These are phyloP conservation scores for Tenthredo notha DNA, from an alignment of 2,888 invertebrate species.

Conservation along the genomic window DNA sequence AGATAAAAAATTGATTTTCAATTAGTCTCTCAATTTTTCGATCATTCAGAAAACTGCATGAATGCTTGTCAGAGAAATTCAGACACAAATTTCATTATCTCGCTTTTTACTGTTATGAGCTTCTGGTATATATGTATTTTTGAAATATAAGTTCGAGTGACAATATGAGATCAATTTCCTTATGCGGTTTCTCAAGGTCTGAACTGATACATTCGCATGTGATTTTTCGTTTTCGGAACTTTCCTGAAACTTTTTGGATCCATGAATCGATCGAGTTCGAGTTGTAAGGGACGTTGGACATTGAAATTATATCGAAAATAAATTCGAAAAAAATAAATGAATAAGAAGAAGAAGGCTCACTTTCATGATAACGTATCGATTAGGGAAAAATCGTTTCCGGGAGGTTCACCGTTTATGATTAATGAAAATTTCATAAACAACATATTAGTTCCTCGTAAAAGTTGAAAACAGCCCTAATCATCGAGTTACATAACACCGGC, in stretches of 20 bases:
- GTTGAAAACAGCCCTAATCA: constrained; percentile 23
- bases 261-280: neutral
- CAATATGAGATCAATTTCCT: constrained; percentile 7
- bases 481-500: constrained; percentile 16
- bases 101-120: neutral
- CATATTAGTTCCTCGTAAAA: constrained; percentile 23
- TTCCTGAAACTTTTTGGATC: neutral
- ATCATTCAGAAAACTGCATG: neutral
- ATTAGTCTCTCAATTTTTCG: neutral
- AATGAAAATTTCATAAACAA: neutral
- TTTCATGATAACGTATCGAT: neutral
- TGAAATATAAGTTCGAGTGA: neutral
- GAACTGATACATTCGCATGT: neutral
- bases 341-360: neutral
- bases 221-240: neutral
- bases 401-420: neutral
- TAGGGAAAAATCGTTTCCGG: neutral
- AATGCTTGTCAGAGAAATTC: neutral
- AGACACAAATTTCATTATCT: neutral
- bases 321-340: neutral
- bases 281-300: neutral
- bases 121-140: neutral
- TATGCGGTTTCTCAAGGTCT: constrained; percentile 22
- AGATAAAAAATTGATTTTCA: neutral
- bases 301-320: neutral